Evolutionary conservation across 2,113 vertebrate species (phyloP).

Genomic region (Microcebus tavaratra): DNA sequence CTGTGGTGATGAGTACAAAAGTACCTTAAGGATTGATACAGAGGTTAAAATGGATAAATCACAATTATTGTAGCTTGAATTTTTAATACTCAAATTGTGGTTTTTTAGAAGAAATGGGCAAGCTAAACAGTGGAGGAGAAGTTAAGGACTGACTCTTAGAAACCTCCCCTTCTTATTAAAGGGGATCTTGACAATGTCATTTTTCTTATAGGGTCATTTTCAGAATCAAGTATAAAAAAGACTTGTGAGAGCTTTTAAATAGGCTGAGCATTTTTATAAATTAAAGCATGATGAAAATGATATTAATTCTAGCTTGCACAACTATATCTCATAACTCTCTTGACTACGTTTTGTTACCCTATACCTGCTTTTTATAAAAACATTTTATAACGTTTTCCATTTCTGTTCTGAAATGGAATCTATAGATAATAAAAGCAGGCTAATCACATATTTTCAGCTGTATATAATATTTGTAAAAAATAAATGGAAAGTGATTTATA

Average conservation of each 20-base stretch:
- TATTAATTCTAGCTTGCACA: background rate
- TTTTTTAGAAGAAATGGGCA: background rate
- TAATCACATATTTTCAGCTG: background rate
- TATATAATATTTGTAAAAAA: background rate
- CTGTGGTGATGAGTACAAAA: background rate
- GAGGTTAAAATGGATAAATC: slow-evolving; percentile 27
- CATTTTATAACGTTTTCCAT: background rate
- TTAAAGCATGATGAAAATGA: background rate
- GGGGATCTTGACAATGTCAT: background rate
- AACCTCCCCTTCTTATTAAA: background rate
- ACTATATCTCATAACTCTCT: background rate
- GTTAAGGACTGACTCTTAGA: background rate
- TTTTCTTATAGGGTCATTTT: background rate
- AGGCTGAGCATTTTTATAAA: background rate
- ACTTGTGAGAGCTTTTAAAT: background rate
- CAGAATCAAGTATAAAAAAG: background rate
- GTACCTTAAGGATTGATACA: background rate
- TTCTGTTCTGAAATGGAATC: background rate
- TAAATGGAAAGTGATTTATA: background rate
- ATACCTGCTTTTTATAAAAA: background rate
- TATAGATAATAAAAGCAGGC: background rate
- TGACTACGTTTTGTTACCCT: background rate
- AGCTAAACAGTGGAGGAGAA: background rate
- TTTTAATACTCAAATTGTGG: background rate
- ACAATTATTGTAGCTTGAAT: background rate